Conservation (phyloP, 2,113 vertebrate species). For the Lonchura striata region DNA sequence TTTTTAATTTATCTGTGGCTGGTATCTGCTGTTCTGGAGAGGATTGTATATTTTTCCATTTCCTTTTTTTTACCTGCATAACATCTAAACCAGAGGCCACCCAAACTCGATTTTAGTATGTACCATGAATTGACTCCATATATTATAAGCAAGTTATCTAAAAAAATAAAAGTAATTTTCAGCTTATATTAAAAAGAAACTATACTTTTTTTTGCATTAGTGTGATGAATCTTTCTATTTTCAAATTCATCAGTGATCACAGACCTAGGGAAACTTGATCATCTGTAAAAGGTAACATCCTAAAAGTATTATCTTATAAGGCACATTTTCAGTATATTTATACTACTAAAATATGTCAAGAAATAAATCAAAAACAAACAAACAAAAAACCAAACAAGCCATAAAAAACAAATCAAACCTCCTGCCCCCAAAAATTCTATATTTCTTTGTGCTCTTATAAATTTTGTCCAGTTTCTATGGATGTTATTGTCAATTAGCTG, state of each 20-base stretch:
- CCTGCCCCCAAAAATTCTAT: too few species aligned
- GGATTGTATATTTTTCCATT: neutral
- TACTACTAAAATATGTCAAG: neutral
- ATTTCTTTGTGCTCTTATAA: neutral
- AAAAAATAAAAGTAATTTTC: neutral
- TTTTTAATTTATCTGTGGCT: neutral
- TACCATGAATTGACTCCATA: neutral
- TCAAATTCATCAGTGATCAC: neutral
- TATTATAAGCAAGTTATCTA: neutral
- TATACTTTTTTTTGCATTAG: neutral
- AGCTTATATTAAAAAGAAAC: neutral
- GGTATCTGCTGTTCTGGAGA: neutral
- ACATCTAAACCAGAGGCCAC: neutral
- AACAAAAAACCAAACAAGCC: too few species aligned
- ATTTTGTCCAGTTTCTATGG: neutral
- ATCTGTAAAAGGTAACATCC: neutral
- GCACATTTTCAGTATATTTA: neutral
- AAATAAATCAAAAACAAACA: neutral
- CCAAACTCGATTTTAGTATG: neutral
- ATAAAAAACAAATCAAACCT: neutral
- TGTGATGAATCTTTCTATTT: neutral
- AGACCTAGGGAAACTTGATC: neutral
- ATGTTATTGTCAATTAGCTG: neutral
- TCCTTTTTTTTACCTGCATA: neutral
- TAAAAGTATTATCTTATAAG: neutral